A percentile compares a stretch with the other conserved stretches of the same genome.
These are phyloP conservation scores for Podabrus alpinus DNA, from an alignment of 2,888 invertebrate genomes.

Conservation along the genomic window DNA sequence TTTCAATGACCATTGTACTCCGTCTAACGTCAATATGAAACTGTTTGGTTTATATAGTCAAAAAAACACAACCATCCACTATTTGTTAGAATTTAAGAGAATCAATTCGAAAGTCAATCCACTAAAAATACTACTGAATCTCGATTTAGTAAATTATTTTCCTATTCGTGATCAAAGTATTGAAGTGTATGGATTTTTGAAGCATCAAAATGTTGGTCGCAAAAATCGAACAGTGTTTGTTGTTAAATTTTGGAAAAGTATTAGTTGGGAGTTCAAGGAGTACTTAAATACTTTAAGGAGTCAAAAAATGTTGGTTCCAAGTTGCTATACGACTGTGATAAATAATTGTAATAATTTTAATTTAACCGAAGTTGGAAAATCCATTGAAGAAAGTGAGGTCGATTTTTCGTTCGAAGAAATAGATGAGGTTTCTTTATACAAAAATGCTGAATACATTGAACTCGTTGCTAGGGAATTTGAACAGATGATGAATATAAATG, in stretches of 20 bases:
- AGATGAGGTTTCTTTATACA: constrained; percentile 7
- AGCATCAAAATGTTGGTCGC: background rate
- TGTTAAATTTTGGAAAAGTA: constrained; percentile 9
- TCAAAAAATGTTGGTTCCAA: constrained; percentile 3
- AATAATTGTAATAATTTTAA: background rate
- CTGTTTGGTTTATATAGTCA: constrained; percentile 9
- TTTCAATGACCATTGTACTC: constrained; percentile 3
- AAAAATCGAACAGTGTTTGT: constrained; percentile 1
- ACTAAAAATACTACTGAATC: background rate
- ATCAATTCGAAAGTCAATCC: background rate
- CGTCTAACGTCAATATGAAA: constrained; percentile 12
- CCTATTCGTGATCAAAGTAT: background rate
- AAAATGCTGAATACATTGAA: constrained; percentile 21
- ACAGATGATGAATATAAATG: constrained; percentile 22
- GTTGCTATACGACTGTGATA: background rate
- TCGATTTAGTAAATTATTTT: background rate
- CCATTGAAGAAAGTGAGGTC: background rate
- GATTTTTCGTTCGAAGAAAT: constrained; percentile 11
- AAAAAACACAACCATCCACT: background rate
- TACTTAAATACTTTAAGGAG: background rate
- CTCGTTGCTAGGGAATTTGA: constrained; percentile 10
- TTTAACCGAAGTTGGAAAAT: background rate
- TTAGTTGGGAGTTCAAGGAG: background rate
- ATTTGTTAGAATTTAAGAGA: background rate
- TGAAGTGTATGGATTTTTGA: constrained; percentile 15